Evolutionary conservation across 2,888 invertebrate genomes (phyloP).

Genomic region (Arctia plantaginis): DNA sequence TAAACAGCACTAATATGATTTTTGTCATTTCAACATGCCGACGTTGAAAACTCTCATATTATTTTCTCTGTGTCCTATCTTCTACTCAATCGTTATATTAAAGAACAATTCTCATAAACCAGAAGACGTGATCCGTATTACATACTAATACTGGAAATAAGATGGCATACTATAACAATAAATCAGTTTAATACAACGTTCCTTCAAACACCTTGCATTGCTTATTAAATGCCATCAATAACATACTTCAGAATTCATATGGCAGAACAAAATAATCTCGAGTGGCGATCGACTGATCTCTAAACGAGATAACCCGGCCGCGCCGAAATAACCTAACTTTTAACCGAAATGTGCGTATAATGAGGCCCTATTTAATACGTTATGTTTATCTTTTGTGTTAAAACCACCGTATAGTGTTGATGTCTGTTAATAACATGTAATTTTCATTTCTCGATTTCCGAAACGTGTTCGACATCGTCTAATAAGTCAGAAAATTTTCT

Average conservation of each 20-base stretch:
- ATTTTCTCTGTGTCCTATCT: background rate
- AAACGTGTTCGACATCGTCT: constrained; percentile 78
- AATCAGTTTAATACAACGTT: constrained; percentile 21
- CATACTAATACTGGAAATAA: background rate
- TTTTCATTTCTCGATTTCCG: constrained; percentile 81
- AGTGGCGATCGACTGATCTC: constrained; percentile 72
- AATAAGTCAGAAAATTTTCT: constrained; percentile 75
- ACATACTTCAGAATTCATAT: constrained; percentile 55
- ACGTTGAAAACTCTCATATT: background rate
- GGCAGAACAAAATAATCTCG: constrained; percentile 74
- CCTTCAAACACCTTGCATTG: constrained; percentile 50
- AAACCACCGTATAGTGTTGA: constrained; percentile 82
- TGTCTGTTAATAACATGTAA: constrained; percentile 84
- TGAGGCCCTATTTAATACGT: constrained; percentile 82
- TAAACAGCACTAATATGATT: background rate
- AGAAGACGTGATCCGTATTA: background rate
- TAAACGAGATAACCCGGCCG: constrained; percentile 70
- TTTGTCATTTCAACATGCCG: background rate
- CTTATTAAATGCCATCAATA: constrained; percentile 56
- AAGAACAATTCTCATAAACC: background rate
- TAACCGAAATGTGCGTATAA: constrained; percentile 80
- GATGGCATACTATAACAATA: constrained; percentile 10
- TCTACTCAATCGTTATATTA: background rate
- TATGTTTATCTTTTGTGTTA: constrained; percentile 85
- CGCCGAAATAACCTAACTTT: constrained; percentile 78